Evolutionary conservation across 1,140 invertebrate genomes (phyloP).

Genomic region (Triops cancriformis): DNA sequence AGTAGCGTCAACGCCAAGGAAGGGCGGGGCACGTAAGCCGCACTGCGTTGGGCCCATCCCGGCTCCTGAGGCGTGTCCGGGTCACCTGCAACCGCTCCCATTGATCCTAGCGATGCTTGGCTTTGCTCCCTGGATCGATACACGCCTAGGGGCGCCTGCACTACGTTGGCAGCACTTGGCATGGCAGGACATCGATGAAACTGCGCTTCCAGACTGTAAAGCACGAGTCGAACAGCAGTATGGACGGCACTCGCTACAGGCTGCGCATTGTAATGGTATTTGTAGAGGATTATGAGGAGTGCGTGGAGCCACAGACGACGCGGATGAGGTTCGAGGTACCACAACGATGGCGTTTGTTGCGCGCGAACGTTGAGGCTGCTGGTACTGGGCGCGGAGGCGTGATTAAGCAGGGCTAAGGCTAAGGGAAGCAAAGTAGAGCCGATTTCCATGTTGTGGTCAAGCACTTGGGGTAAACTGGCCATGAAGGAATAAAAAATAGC

Average conservation of each 20-base stretch:
- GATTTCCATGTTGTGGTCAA: slow-evolving; percentile 90
- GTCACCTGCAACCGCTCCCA: background rate
- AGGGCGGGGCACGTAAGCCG: background rate
- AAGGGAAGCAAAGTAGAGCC: slow-evolving; percentile 77
- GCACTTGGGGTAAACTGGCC: slow-evolving; percentile 79
- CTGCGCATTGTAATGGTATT: slow-evolving; percentile 79
- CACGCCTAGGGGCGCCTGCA: background rate
- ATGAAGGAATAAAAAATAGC: slow-evolving; percentile 77
- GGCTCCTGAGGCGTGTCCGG: background rate
- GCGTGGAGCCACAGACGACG: slow-evolving; percentile 86
- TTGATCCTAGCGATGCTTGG: slow-evolving; percentile 26
- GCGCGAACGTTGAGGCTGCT: slow-evolving; percentile 38
- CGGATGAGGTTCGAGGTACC: slow-evolving; percentile 73
- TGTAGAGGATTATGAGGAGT: slow-evolving; percentile 90
- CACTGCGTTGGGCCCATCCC: background rate
- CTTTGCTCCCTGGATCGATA: slow-evolving; percentile 27
- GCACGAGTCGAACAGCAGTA: slow-evolving; percentile 76
- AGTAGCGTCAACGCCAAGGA: background rate
- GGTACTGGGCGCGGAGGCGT: slow-evolving; percentile 68
- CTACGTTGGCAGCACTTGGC: background rate
- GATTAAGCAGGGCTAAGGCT: slow-evolving; percentile 75
- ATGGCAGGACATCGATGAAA: slow-evolving; percentile 61
- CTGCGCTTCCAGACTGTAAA: slow-evolving; percentile 86
- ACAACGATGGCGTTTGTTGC: slow-evolving; percentile 57
- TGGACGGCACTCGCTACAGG: slow-evolving; percentile 67